A percentile compares a stretch with the other conserved stretches of the same genome.
Conservation (phyloP, 2,113 vertebrate genomes). For the Nesospiza acunhae region DNA sequence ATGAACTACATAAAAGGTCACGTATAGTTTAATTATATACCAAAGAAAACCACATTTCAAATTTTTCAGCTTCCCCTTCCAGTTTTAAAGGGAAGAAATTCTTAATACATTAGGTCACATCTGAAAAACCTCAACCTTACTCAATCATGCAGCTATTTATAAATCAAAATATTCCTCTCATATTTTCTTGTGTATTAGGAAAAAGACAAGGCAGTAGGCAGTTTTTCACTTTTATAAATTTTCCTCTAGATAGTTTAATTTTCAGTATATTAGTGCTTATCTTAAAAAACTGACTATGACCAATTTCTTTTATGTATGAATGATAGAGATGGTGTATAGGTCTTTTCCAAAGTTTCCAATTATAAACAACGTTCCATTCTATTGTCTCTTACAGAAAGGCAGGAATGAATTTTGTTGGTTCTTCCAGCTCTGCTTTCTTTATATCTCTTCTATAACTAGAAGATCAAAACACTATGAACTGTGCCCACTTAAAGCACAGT, state of each 20-base stretch:
- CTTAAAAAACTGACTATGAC: background rate
- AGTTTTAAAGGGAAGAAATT: background rate
- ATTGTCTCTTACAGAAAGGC: background rate
- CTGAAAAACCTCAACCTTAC: background rate
- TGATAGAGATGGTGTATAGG: background rate
- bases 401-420: background rate
- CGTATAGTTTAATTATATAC: background rate
- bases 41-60: background rate
- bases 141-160: background rate
- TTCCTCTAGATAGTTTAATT: background rate
- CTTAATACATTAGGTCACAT: background rate
- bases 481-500: background rate
- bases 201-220: background rate
- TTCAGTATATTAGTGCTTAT: background rate
- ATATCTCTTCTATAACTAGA: background rate
- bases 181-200: background rate
- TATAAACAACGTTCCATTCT: background rate
- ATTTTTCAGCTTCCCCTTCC: background rate
- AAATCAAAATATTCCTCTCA: background rate
- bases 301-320: background rate
- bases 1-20: background rate
- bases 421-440: background rate
- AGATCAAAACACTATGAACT: background rate
- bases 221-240: background rate
- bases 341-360: background rate